Conservation (phyloP, 1,140 invertebrate genomes). For the Zophobas morio region DNA sequence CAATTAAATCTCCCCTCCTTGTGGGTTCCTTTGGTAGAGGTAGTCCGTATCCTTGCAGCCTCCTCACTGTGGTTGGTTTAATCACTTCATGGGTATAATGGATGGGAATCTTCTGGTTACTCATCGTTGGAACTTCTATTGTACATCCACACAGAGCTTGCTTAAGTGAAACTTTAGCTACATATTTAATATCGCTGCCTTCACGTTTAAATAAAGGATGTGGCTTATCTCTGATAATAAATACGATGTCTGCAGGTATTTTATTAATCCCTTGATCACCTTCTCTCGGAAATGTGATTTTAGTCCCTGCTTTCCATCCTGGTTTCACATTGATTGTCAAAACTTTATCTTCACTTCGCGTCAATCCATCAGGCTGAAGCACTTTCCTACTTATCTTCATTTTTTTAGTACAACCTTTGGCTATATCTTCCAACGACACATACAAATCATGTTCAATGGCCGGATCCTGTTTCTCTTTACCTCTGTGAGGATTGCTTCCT, state of each 20-base stretch:
- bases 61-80: constrained; percentile 84
- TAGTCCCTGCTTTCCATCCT: constrained; percentile 96
- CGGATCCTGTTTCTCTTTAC: constrained; percentile 76
- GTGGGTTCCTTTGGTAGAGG: constrained; percentile 89
- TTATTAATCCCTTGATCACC: constrained; percentile 90
- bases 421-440: constrained; percentile 88
- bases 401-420: constrained; percentile 89
- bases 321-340: constrained; percentile 93
- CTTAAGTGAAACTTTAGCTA: constrained; percentile 84
- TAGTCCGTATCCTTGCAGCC: constrained; percentile 86
- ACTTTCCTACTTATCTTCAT: constrained; percentile 95
- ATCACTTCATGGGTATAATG: constrained; percentile 82
- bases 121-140: constrained; percentile 86
- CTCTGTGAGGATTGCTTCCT: constrained; percentile 2
- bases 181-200: constrained; percentile 87
- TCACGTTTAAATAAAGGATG: constrained; percentile 90
- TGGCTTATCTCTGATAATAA: constrained; percentile 94
- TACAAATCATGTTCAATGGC: constrained; percentile 91
- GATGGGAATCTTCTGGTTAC: constrained; percentile 80
- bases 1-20: constrained; percentile 87
- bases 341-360: constrained; percentile 90
- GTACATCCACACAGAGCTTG: constrained; percentile 85
- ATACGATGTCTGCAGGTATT: constrained; percentile 95
- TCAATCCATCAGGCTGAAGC: constrained; percentile 77
- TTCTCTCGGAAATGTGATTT: constrained; percentile 94